Conservation (phyloP, 2,888 invertebrate species). For the Diplolepis rosae region DNA sequence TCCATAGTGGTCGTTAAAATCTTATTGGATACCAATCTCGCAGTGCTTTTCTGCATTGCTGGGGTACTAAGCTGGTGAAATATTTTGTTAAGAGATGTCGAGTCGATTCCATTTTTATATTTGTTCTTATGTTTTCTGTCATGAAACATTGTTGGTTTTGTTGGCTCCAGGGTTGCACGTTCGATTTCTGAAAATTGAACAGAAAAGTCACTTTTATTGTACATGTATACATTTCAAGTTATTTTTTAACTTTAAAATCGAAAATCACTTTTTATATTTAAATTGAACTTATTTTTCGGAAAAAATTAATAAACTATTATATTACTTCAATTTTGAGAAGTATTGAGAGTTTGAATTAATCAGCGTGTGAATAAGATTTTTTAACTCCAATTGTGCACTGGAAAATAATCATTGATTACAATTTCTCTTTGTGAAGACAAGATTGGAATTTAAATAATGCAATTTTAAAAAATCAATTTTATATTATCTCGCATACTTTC, state of each 20-base stretch:
- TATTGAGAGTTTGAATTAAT: too few species aligned
- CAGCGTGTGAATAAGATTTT: too few species aligned
- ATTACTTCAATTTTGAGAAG: too few species aligned
- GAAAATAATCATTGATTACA: too few species aligned
- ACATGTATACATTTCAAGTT: too few species aligned
- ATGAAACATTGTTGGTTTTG: constrained; percentile 57
- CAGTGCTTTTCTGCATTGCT: constrained; percentile 65
- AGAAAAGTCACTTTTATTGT: too few species aligned
- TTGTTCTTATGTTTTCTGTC: constrained; percentile 57
- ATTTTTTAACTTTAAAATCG: too few species aligned
- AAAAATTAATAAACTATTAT: too few species aligned
- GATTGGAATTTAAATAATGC: constrained; percentile 16
- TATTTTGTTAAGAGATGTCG: constrained; percentile 58
- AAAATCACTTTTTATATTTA: too few species aligned
- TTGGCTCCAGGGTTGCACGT: constrained; percentile 57
- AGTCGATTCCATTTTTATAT: constrained; percentile 54
- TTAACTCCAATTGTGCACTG: too few species aligned
- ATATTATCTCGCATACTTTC: neutral
- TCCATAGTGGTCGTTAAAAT: constrained; percentile 61
- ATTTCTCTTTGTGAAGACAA: neutral
- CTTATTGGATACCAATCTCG: constrained; percentile 58
- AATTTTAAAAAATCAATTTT: neutral
- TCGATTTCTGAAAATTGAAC: constrained; percentile 58
- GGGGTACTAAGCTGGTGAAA: constrained; percentile 65
- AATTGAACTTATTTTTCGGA: too few species aligned